Percentiles rank a stretch among this genome's conserved stretches.
Conservation (phyloP, 2,888 invertebrate genomes). For the Ornithoptera alexandrae region DNA sequence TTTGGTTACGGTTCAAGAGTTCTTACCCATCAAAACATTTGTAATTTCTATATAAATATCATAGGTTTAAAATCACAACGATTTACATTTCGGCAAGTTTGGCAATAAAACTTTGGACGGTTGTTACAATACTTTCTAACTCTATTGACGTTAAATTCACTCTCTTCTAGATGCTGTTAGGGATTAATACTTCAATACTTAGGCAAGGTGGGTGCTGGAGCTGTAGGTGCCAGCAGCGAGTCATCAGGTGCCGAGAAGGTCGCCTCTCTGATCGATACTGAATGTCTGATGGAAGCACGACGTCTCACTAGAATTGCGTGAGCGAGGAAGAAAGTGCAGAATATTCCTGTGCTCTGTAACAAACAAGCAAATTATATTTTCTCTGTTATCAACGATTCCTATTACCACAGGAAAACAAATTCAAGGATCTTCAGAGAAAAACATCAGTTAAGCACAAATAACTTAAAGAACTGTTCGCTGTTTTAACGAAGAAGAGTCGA, state of each 20-base stretch:
- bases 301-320: slow-evolving; percentile 71
- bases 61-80: neutral
- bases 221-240: slow-evolving; percentile 61
- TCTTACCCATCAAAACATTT: too few relatives aligned
- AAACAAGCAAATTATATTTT: slow-evolving; percentile 33
- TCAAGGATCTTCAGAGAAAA: too few relatives aligned
- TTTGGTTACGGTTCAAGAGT: too few relatives aligned
- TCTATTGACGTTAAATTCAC: neutral
- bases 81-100: slow-evolving; percentile 23
- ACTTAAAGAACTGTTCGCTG: too few relatives aligned
- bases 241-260: slow-evolving; percentile 67
- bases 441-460: too few relatives aligned
- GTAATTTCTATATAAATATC: too few relatives aligned
- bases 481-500: too few relatives aligned
- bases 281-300: slow-evolving; percentile 72
- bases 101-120: slow-evolving; percentile 13
- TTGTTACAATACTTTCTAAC: neutral
- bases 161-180: neutral
- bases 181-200: slow-evolving; percentile 56
- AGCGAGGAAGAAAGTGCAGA: slow-evolving; percentile 77
- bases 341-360: slow-evolving; percentile 73
- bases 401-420: too few relatives aligned
- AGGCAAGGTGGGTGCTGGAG: slow-evolving; percentile 65
- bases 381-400: neutral
- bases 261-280: slow-evolving; percentile 56